Evolutionary conservation across 2,797 vertebrate genomes (phyloP).

Genomic region (Carcharodon carcharias): DNA sequence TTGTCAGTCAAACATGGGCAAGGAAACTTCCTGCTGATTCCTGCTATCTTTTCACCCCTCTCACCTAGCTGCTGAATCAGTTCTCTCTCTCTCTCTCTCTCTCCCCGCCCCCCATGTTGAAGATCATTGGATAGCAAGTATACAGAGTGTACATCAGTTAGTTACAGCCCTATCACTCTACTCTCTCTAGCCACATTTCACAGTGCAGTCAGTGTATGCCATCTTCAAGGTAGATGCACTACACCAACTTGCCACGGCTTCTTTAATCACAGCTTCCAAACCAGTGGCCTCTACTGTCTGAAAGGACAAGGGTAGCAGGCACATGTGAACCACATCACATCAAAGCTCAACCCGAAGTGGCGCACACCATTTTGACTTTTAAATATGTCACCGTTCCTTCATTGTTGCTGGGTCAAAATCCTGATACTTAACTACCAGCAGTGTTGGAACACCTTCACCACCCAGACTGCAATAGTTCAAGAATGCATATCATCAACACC

Average conservation of each 20-base stretch:
- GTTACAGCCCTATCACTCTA: too few relatives aligned
- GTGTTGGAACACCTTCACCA: neutral
- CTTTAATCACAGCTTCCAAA: neutral
- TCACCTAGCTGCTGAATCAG: neutral
- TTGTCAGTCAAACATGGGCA: neutral
- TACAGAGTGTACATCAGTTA: too few relatives aligned
- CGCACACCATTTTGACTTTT: too few relatives aligned
- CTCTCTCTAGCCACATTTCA: too few relatives aligned
- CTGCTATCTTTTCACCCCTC: neutral
- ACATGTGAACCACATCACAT: neutral
- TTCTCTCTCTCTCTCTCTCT: too few relatives aligned
- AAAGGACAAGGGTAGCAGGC: neutral
- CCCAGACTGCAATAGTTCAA: neutral
- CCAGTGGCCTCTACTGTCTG: neutral
- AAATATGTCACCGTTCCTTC: too few relatives aligned
- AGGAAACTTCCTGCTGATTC: neutral
- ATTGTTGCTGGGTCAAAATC: neutral
- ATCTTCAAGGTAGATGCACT: neutral
- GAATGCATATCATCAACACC: neutral
- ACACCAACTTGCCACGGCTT: neutral
- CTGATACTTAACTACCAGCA: neutral
- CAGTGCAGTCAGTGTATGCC: neutral
- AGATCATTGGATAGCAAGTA: too few relatives aligned
- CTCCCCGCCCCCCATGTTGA: too few relatives aligned
- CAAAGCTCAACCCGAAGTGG: neutral